Evolutionary conservation across 2,113 vertebrate genomes (phyloP).

Genomic region (Clarias magur): DNA sequence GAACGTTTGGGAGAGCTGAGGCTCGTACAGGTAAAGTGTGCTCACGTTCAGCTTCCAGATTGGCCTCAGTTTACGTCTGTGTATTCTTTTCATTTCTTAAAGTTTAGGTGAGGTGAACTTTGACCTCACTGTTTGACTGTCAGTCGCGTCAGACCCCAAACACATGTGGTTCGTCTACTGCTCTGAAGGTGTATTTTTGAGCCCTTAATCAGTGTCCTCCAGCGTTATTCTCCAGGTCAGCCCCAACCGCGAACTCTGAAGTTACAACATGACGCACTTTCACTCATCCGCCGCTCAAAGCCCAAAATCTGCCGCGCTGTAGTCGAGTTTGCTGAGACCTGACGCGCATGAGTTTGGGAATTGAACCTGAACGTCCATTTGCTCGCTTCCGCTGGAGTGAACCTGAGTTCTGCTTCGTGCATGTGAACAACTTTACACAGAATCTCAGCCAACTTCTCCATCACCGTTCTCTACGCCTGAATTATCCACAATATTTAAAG

Average conservation of each 20-base stretch:
- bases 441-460: background rate
- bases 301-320: background rate
- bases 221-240: background rate
- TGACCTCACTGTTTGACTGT: background rate
- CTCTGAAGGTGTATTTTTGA: background rate
- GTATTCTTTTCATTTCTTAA: background rate
- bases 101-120: background rate
- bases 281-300: background rate
- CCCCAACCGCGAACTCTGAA: background rate
- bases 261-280: background rate
- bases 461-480: background rate
- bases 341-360: constrained; percentile 31
- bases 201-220: background rate
- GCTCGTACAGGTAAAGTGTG: constrained; percentile 21
- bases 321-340: background rate
- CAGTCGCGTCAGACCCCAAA: background rate
- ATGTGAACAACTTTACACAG: background rate
- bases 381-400: background rate
- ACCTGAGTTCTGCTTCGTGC: background rate
- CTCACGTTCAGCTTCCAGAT: constrained; percentile 16
- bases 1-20: constrained; percentile 17
- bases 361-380: constrained; percentile 14
- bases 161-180: background rate
- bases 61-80: too few species aligned
- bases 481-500: background rate